Evolutionary conservation across 2,113 vertebrate species (phyloP), one percentile per base, ranked within the genome.

Genomic region (Phylloscopus whistleri): DNA sequence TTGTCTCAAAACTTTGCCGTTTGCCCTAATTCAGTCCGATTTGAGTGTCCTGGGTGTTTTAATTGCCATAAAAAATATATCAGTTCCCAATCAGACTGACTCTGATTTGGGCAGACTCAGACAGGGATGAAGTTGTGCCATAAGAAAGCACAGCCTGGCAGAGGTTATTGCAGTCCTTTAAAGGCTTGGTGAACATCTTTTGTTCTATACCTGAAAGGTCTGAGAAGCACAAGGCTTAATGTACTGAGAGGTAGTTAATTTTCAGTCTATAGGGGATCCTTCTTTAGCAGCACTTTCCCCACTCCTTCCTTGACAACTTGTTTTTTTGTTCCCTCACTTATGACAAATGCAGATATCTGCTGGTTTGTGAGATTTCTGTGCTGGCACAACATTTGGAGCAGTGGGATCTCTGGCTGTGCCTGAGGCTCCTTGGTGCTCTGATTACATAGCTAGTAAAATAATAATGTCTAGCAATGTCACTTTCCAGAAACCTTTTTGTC

Each of bases 391-490:
- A 35, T 69, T 79, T 60, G 84, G 89, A 97, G 87, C 91, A 72
- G 70, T 73, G 89, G 81, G 91, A 93, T 95, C 82, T 91, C 89
- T 91, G 89, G 73, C 89, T 94, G 2, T 13, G 84, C 91, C 84
- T 53, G 69, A 73, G 93, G 84, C 81, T 93, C 41, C 3, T 0
- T 24, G 52, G 77, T 89, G 81, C 77, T 94, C 89, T 72, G 66
- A 73, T 95, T 82, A 56, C 49, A 79, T 1, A 86, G 92, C 52
- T 16, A 72, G 9, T 64, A 84, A 92, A 94, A 89, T 78, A 90
- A 92, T 73, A 77, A 90, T 19, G 27, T 80, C 60, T 70, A 52
- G 41, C 55, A 94, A 46, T 84, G 87, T 81, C 75, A 74, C 60
- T 96, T 92, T 72, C 19, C 69, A 91, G 83, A 87, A 92, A 41